Evolutionary conservation across 1,140 invertebrate species (phyloP).

Genomic region (Euglossa dilemma): DNA sequence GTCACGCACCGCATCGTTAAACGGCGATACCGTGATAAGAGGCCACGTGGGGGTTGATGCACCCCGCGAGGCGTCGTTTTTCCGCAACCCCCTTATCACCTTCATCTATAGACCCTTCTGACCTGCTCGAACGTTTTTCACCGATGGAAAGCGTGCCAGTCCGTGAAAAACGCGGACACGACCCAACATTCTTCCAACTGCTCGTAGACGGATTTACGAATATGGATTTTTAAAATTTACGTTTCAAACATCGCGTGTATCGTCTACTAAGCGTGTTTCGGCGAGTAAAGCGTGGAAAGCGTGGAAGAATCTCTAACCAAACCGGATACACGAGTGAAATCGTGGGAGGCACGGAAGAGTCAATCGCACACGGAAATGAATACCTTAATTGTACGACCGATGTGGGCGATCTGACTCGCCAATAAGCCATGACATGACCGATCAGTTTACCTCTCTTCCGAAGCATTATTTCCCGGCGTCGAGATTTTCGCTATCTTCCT

Average conservation of each 20-base stretch:
- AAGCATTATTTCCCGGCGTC: slow-evolving; percentile 65
- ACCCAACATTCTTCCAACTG: not conserved
- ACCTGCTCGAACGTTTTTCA: slow-evolving; percentile 45
- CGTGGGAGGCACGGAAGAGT: slow-evolving; percentile 59
- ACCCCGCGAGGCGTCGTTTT: slow-evolving; percentile 56
- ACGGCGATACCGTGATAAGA: slow-evolving; percentile 70
- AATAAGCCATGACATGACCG: slow-evolving; percentile 78
- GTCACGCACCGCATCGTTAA: slow-evolving; percentile 68
- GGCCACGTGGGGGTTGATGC: slow-evolving; percentile 51
- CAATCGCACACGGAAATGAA: slow-evolving; percentile 60
- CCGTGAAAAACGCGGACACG: not conserved
- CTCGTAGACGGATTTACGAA: no score
- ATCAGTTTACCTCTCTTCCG: slow-evolving; percentile 74
- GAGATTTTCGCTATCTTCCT: slow-evolving; percentile 68
- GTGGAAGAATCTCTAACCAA: not conserved
- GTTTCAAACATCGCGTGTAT: no score
- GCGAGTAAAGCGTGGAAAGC: not conserved
- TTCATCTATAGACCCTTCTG: slow-evolving; percentile 40
- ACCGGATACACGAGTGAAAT: slow-evolving; percentile 26
- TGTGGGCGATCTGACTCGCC: slow-evolving; percentile 78
- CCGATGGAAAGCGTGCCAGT: slow-evolving; percentile 38
- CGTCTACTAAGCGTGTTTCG: not conserved
- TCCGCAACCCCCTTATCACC: slow-evolving; percentile 58
- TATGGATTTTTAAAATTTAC: no score
- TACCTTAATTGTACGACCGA: slow-evolving; percentile 67